Percentiles rank a stretch among this genome's conserved stretches.
phyloP scores from a whole-genome alignment of 2,888 invertebrate species.

The Stictocephala bisonia region DNA sequence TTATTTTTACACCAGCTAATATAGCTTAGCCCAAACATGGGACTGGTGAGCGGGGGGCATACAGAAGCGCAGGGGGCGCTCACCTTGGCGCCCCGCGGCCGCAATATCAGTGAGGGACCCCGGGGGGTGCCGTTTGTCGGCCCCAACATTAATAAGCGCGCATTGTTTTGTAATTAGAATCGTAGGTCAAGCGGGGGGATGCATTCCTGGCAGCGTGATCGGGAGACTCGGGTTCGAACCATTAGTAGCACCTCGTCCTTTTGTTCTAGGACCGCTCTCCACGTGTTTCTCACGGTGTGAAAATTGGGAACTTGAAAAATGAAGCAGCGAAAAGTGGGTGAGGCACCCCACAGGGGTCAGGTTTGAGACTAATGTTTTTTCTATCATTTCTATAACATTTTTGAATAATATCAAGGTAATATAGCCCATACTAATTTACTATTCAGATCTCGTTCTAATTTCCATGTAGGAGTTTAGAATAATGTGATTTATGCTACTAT shows the following conservation, averaged over 20 bases:
- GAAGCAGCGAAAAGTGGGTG: conserved; percentile 26
- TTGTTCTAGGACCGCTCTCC: conserved; percentile 14
- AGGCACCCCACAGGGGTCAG: too few relatives aligned
- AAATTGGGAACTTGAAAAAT: conserved; percentile 8
- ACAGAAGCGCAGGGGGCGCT: conserved; percentile 47
- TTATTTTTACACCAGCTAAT: too few relatives aligned
- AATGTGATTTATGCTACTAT: too few relatives aligned
- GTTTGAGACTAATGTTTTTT: too few relatives aligned
- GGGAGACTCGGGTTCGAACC: too few relatives aligned
- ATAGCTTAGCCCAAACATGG: too few relatives aligned
- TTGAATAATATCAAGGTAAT: too few relatives aligned
- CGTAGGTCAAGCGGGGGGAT: conserved; percentile 12
- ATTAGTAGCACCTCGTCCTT: conserved; percentile 30
- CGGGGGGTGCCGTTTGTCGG: conserved; percentile 37
- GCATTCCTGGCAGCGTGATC: conserved; percentile 9
- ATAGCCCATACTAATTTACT: too few relatives aligned
- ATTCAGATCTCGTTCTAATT: too few relatives aligned
- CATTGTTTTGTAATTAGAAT: conserved; percentile 48
- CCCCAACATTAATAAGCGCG: conserved; percentile 39
- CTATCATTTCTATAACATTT: too few relatives aligned
- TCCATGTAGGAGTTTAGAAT: too few relatives aligned
- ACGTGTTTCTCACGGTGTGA: conserved; percentile 11
- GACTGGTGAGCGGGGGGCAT: conserved; percentile 10
- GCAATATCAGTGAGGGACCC: conserved; percentile 61
- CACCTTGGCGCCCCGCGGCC: conserved; percentile 55